Base-by-base conservation (phyloP, 2,113 vertebrate genomes). In the Micronycteris hirsuta region DNA sequence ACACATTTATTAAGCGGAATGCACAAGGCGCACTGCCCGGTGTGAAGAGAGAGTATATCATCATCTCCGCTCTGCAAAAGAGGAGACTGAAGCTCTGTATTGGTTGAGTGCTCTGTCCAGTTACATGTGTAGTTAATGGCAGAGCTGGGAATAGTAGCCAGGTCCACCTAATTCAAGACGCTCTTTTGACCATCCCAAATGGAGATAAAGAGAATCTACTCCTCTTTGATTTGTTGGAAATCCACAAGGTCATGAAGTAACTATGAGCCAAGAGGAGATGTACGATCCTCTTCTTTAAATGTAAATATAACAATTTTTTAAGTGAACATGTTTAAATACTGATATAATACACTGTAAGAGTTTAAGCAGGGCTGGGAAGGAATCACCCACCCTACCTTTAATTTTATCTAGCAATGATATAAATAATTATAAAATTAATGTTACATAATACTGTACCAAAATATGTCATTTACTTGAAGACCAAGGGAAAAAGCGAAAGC, bases 401-500 rank as follows among this genome's bases (percentile, higher is more conserved):
- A 74, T 70, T 78, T 93, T 87, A 89, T 12, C 33, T 49, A 84
- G 45, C 94, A 22, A 73, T 65, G 71, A 61, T 24, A 5, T 65
- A 76, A 86, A 91, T 43, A 67, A 91, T 85, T 88, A 94, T 31
- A 91, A 82, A 95, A 73, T 58, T 38, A 87, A 45, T 43, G 4
- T 58, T 45, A 86, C 24, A 16, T 47, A 86, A 74, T n/a, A 31
- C 92, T 6, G 56, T 14, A 82, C 2, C 88, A 41, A 94, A 81
- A 56, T 52, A 73, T 9, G 12, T 36, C 61, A 86, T 76, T 83
- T 63, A 84, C 38, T 73, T 92, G 33, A 94, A 93, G 76, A 82
- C 26, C 88, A 74, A 83, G 19, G 49, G n/a, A 94, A 93, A 93
- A 94, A 52, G 47, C 17, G 82, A 94, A 89, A 96, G 65, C 33